A percentile compares a stretch with the other conserved stretches of the same genome.
phyloP scores from a whole-genome alignment of 2,113 vertebrate genomes.

The Copsychus sechellarum region DNA sequence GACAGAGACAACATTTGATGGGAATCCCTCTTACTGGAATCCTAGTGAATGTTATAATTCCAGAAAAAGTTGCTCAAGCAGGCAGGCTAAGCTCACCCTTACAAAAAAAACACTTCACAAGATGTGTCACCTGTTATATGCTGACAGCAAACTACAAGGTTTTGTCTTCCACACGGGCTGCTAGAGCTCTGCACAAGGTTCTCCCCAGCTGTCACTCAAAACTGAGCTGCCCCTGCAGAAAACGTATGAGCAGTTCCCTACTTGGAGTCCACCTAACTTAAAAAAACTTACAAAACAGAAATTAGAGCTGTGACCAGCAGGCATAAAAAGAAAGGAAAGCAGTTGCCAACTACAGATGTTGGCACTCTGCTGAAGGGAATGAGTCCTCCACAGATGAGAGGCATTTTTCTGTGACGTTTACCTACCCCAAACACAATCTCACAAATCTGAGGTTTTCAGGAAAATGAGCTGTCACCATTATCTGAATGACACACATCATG shows the following conservation, averaged over 20 bases:
- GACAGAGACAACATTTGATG: background rate
- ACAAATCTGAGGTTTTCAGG: background rate
- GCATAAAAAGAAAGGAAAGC: background rate
- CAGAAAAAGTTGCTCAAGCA: background rate
- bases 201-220: background rate
- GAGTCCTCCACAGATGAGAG: rapidly evolving
- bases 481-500: background rate
- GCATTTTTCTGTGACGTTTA: background rate
- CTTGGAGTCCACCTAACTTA: background rate
- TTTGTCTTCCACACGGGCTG: background rate
- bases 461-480: background rate
- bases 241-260: background rate
- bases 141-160: background rate
- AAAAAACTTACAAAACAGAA: background rate
- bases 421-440: background rate
- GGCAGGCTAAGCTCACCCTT: background rate
- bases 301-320: background rate
- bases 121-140: rapidly evolving
- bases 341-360: background rate
- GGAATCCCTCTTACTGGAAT: background rate
- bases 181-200: background rate
- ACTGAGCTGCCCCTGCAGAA: background rate
- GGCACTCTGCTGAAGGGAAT: background rate
- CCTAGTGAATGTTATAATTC: background rate
- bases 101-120: background rate